These are phyloP conservation scores for Premnoplex brunnescens DNA, from an alignment of 2,797 vertebrate species.

Conservation along the genomic window DNA sequence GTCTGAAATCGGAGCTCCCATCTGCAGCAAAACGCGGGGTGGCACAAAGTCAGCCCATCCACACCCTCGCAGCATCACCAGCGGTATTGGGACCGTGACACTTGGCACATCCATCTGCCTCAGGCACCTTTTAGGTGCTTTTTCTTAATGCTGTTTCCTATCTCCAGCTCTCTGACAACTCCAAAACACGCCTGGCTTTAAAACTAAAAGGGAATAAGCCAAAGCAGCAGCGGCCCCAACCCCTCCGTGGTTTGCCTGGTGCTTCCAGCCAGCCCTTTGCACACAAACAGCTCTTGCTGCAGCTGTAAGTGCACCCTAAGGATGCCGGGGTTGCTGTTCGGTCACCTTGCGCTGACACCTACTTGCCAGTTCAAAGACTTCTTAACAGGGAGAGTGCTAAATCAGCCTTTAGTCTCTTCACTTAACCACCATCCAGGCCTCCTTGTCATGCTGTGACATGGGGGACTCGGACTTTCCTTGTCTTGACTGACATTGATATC, in stretches of 20 bases:
- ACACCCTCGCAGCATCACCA: rapidly evolving
- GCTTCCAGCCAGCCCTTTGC: not conserved
- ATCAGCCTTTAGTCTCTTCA: not conserved
- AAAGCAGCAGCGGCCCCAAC: not conserved
- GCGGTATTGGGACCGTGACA: rapidly evolving
- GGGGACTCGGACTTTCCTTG: conserved; percentile 49
- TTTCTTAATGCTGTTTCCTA: not conserved
- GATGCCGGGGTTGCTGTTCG: not conserved
- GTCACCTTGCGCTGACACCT: conserved; percentile 14
- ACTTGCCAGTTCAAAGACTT: not conserved
- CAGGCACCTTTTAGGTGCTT: not conserved
- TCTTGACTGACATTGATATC: conserved; percentile 63
- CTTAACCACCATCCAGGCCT: conserved; percentile 14
- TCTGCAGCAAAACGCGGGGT: not conserved
- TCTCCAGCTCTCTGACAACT: not conserved
- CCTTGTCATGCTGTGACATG: conserved; percentile 4
- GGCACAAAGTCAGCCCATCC: not conserved
- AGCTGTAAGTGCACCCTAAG: not conserved
- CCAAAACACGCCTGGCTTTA: not conserved
- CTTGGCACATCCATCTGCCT: rapidly evolving
- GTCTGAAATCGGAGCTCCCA: not conserved
- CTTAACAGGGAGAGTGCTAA: not conserved
- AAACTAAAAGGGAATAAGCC: not conserved
- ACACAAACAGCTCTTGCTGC: not conserved
- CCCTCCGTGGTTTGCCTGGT: not conserved